A percentile compares a stretch with the other conserved stretches of the same genome.
Evolutionary conservation across 1,140 invertebrate genomes (phyloP).

Genomic region (Drosophila sp.): DNA sequence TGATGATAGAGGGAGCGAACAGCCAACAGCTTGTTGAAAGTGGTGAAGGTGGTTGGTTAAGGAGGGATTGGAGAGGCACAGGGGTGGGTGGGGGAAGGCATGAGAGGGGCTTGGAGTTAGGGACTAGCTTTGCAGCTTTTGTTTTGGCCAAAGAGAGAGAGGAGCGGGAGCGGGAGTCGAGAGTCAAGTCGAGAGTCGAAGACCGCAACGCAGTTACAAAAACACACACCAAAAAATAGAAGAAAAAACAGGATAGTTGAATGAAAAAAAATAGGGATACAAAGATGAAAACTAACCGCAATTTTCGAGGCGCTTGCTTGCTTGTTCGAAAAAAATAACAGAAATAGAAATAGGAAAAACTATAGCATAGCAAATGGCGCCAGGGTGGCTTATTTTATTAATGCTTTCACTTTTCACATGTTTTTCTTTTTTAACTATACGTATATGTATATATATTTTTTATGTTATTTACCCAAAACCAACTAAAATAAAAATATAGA

Average conservation of each 20-base stretch:
- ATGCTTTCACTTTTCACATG: conserved; percentile 59
- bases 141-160: conserved; percentile 57
- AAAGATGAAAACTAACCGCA: conserved; percentile 67
- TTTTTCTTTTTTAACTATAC: conserved; percentile 45
- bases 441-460: conserved; percentile 58
- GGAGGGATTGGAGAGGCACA: neutral
- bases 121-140: conserved; percentile 74
- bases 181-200: conserved; percentile 29
- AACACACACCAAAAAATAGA: conserved; percentile 5
- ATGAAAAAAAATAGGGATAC: conserved; percentile 9
- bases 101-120: conserved; percentile 37
- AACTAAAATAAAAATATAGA: conserved; percentile 15
- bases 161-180: conserved; percentile 9
- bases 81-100: conserved; percentile 3
- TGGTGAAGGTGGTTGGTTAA: conserved; percentile 44
- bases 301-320: conserved; percentile 76
- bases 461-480: conserved; percentile 16
- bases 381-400: conserved; percentile 58
- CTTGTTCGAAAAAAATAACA: conserved; percentile 52
- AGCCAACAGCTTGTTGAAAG: conserved; percentile 63
- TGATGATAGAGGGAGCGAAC: conserved; percentile 39
- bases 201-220: conserved; percentile 65
- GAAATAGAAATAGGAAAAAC: conserved; percentile 28
- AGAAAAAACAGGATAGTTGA: neutral
- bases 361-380: conserved; percentile 42